These are phyloP conservation scores for Drosophila multiciliata DNA, from an alignment of 2,888 invertebrate species.

Conservation along the genomic window DNA sequence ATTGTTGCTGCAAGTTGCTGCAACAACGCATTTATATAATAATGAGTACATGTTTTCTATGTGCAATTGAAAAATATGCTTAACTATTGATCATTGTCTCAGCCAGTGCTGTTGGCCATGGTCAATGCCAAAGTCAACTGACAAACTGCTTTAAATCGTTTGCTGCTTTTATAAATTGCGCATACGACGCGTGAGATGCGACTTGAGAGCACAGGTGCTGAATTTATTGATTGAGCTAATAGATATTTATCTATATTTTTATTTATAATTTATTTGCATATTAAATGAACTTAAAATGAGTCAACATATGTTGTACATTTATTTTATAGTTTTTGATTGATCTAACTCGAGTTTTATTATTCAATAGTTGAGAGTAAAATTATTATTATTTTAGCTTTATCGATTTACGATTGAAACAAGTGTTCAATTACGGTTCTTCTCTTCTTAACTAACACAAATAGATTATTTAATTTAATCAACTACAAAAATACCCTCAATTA, in stretches of 20 bases:
- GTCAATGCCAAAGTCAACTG: slow-evolving; percentile 39
- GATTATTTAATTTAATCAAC: slow-evolving; percentile 55
- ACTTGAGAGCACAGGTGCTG: slow-evolving; percentile 37
- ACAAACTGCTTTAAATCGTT: slow-evolving; percentile 55
- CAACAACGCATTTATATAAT: slow-evolving; percentile 24
- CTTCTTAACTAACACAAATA: slow-evolving; percentile 17
- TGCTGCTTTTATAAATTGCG: slow-evolving; percentile 50
- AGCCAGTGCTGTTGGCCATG: slow-evolving; percentile 2
- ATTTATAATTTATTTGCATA: slow-evolving; percentile 16
- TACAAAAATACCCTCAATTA: slow-evolving; percentile 53
- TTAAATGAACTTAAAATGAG: slow-evolving; percentile 3
- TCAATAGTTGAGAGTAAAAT: background rate
- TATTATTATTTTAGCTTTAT: background rate
- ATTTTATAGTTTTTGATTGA: background rate
- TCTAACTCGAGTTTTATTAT: background rate
- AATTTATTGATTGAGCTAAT: background rate
- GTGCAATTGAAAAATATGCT: slow-evolving; percentile 19
- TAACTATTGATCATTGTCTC: slow-evolving; percentile 44
- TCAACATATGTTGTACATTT: slow-evolving; percentile 2
- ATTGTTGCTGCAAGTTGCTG: slow-evolving; percentile 30
- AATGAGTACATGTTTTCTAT: slow-evolving; percentile 11
- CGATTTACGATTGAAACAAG: background rate
- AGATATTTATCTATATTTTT: background rate
- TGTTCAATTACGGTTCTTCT: slow-evolving; percentile 12
- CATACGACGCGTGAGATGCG: slow-evolving; percentile 45